These are phyloP conservation scores for Platysteira castanea DNA, from an alignment of 2,113 vertebrate genomes.

Conservation along the genomic window DNA sequence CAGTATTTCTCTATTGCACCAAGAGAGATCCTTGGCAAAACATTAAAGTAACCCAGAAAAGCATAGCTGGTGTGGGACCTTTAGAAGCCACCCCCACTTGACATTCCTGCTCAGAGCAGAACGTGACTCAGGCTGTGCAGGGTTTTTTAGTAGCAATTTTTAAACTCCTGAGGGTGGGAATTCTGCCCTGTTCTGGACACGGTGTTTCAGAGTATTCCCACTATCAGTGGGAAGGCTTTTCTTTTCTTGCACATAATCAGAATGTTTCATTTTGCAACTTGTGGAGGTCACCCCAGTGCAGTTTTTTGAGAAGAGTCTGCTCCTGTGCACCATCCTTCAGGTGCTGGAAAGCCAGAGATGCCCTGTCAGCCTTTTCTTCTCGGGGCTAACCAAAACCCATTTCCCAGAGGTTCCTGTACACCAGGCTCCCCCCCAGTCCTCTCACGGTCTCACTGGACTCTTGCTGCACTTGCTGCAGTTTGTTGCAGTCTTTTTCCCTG, in stretches of 20 bases:
- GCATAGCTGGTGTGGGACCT: background rate
- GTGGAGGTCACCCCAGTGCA: background rate
- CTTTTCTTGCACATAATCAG: background rate
- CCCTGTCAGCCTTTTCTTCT: background rate
- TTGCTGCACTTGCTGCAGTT: background rate
- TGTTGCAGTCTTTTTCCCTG: background rate
- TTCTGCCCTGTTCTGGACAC: background rate
- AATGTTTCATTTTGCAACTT: background rate
- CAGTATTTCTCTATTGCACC: background rate
- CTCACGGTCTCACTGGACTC: background rate
- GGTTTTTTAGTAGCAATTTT: background rate
- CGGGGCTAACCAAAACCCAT: background rate
- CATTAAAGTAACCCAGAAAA: background rate
- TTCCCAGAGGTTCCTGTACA: background rate
- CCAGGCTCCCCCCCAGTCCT: background rate
- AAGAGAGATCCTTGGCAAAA: background rate
- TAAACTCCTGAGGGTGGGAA: background rate
- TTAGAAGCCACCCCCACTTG: background rate
- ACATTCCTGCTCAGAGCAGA: background rate
- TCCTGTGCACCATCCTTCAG: background rate
- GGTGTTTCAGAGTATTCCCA: background rate
- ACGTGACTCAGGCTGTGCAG: background rate
- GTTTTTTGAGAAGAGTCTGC: background rate
- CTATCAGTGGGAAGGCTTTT: background rate
- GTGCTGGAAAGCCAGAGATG: background rate